These are phyloP conservation scores for Aselliscus stoliczkanus DNA, from an alignment of 2,797 vertebrate species.

Conservation along the genomic window DNA sequence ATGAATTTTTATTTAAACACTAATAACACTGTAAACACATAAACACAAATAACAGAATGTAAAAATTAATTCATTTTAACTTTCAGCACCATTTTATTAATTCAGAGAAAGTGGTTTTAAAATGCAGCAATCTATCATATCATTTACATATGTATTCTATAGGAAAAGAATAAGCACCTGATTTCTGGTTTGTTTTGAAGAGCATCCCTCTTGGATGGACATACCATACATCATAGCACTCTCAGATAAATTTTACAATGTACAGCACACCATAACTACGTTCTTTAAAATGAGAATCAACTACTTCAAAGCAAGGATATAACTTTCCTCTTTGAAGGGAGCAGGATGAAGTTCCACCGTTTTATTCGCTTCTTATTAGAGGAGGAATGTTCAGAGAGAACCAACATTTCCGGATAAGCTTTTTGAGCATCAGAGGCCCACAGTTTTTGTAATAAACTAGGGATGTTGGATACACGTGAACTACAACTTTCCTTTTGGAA, in stretches of 20 bases:
- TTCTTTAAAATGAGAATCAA: slow-evolving; percentile 42
- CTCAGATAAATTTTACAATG: slow-evolving; percentile 32
- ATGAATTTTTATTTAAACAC: slow-evolving; percentile 40
- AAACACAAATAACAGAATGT: not conserved
- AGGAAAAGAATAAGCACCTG: not conserved
- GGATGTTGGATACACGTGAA: not conserved
- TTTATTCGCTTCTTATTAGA: slow-evolving; percentile 61
- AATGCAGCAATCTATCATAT: not conserved
- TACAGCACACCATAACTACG: slow-evolving; percentile 39
- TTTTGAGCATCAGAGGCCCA: slow-evolving; percentile 55
- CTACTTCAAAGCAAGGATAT: slow-evolving; percentile 56
- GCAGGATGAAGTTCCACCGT: slow-evolving; percentile 23
- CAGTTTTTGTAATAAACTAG: not conserved
- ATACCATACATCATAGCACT: not conserved
- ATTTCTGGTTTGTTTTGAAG: slow-evolving; percentile 22
- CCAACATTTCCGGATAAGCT: slow-evolving; percentile 23
- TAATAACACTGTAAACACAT: not conserved
- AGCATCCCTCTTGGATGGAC: not conserved
- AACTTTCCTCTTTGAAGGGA: slow-evolving; percentile 41
- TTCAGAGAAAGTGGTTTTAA: not conserved
- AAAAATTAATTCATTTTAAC: slow-evolving; percentile 31
- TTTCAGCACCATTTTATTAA: slow-evolving; percentile 34
- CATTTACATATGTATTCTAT: not conserved
- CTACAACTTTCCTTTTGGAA: slow-evolving; percentile 48
- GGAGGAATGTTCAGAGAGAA: slow-evolving; percentile 60